phyloP scores from a whole-genome alignment of 2,888 invertebrate genomes.

The Yponomeuta malinellus region DNA sequence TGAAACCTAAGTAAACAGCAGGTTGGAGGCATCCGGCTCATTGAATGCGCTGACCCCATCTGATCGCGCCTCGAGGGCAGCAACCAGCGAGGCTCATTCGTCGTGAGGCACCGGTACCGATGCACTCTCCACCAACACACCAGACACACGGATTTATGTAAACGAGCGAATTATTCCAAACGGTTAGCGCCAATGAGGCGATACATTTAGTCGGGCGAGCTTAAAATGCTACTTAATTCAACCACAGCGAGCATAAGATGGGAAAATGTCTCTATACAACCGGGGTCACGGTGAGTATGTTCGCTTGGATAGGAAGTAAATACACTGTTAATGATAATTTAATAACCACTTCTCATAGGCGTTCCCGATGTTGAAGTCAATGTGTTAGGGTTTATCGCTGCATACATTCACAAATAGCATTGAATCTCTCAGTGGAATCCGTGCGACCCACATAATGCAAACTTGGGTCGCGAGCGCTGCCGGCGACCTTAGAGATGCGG shows the following conservation, averaged over 20 bases:
- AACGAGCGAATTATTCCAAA: slow-evolving; percentile 14
- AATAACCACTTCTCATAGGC: background rate
- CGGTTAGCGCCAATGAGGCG: slow-evolving; percentile 12
- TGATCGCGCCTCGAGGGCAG: slow-evolving; percentile 59
- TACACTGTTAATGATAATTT: slow-evolving; percentile 1
- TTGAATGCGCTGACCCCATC: slow-evolving; percentile 75
- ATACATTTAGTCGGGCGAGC: background rate
- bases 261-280: background rate
- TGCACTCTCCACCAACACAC: slow-evolving; percentile 13
- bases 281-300: background rate
- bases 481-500: slow-evolving; percentile 28
- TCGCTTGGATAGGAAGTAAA: background rate
- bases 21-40: slow-evolving; percentile 72
- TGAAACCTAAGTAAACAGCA: slow-evolving; percentile 67
- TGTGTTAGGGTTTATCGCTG: background rate
- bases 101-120: slow-evolving; percentile 14
- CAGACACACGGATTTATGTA: slow-evolving; percentile 13
- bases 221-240: background rate
- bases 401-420: background rate
- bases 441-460: slow-evolving; percentile 31
- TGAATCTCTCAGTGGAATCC: background rate
- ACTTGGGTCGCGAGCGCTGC: slow-evolving; percentile 6
- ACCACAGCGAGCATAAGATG: background rate
- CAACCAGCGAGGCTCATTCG: slow-evolving; percentile 45
- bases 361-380: slow-evolving; percentile 5